phyloP scores from a whole-genome alignment of 2,888 invertebrate genomes.

The Eristalis tenax region DNA sequence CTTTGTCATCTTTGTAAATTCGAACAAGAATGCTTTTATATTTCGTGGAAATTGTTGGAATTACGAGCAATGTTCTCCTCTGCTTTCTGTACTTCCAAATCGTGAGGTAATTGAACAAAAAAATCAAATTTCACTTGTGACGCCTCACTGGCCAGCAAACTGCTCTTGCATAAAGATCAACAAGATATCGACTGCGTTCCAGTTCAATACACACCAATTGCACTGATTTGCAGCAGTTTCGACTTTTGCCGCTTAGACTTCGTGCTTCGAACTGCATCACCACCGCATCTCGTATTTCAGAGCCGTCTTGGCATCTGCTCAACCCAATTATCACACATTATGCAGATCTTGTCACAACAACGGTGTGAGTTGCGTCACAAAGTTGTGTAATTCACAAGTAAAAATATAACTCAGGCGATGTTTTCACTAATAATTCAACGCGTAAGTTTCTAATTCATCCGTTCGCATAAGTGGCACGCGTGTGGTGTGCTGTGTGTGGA shows the following conservation, averaged over 20 bases:
- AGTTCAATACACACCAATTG: conserved; percentile 49
- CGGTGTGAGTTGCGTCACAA: conserved; percentile 7
- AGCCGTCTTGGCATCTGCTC: neutral
- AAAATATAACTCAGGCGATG: too few relatives aligned
- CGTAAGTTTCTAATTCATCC: neutral
- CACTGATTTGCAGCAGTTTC: conserved; percentile 38
- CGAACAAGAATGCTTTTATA: neutral
- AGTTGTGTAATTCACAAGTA: conserved; percentile 31
- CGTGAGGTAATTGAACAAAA: neutral
- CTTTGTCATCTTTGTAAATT: neutral
- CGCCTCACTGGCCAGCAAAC: conserved; percentile 53
- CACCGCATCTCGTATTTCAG: neutral
- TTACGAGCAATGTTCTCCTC: neutral
- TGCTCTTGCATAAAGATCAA: conserved; percentile 53
- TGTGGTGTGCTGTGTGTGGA: neutral
- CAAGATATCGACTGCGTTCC: conserved; percentile 39
- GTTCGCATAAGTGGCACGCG: neutral
- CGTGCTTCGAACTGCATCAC: neutral
- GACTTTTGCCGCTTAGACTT: conserved; percentile 11
- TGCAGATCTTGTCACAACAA: conserved; percentile 6
- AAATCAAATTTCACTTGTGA: conserved; percentile 3
- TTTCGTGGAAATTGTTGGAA: neutral
- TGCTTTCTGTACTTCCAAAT: neutral
- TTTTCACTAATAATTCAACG: neutral
- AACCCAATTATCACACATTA: neutral